Percentiles rank a stretch among this genome's conserved stretches.
phyloP scores from a whole-genome alignment of 2,797 vertebrate species.

The Threskiornis aethiopicus region DNA sequence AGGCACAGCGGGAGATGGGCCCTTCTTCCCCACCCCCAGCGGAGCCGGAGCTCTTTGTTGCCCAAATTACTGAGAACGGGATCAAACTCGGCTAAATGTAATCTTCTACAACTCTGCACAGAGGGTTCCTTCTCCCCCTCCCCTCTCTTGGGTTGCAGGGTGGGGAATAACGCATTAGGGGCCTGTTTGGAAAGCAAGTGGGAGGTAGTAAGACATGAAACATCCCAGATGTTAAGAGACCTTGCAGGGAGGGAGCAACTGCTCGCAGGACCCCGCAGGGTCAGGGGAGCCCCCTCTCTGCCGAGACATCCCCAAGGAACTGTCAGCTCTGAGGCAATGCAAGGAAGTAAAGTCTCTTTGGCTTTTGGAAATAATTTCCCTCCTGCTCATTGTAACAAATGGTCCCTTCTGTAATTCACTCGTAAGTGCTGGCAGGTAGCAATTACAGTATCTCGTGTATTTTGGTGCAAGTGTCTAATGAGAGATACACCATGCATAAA shows the following conservation, averaged over 20 bases:
- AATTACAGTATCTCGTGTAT: background rate
- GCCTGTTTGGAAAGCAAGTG: background rate
- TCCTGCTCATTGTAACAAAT: background rate
- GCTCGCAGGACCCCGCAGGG: background rate
- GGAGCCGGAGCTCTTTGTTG: background rate
- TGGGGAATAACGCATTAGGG: background rate
- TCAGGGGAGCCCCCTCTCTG: background rate
- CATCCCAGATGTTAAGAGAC: background rate
- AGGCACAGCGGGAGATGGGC: background rate
- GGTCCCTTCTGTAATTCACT: background rate
- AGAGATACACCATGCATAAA: background rate
- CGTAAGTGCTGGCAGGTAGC: background rate
- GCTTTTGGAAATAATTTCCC: background rate
- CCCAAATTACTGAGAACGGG: background rate
- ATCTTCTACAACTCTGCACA: background rate
- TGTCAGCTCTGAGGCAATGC: background rate
- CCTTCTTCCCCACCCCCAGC: background rate
- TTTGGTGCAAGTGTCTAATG: background rate
- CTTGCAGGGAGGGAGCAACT: background rate
- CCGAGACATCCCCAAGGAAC: accelerated
- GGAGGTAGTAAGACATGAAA: background rate
- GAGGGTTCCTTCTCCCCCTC: background rate
- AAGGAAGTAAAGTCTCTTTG: background rate
- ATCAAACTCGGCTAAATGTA: background rate
- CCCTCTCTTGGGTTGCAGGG: background rate